Conservation (phyloP, 2,888 invertebrate genomes). For the Lymantria dispar region DNA sequence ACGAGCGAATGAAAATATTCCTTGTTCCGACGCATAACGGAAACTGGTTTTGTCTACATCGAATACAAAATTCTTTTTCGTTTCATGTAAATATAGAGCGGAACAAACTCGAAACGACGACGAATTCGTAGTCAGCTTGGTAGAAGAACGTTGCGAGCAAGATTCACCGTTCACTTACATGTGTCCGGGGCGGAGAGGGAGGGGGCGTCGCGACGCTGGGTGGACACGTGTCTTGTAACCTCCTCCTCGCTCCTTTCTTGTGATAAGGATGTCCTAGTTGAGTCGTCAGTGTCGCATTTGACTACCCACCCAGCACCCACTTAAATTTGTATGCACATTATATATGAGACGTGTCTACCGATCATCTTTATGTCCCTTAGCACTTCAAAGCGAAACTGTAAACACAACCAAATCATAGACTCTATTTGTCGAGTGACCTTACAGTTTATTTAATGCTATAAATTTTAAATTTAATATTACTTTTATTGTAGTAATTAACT, state of each 20-base stretch:
- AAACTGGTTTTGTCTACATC: constrained; percentile 51
- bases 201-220: constrained; percentile 55
- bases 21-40: constrained; percentile 40
- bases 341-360: constrained; percentile 72
- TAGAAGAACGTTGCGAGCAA: constrained; percentile 51
- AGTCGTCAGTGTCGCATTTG: constrained; percentile 44
- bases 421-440: constrained; percentile 38
- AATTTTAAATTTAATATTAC: no score
- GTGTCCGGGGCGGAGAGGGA: constrained; percentile 50
- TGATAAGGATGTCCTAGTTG: constrained; percentile 58
- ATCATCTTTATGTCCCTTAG: constrained; percentile 71
- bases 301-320: constrained; percentile 43
- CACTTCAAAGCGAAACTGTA: constrained; percentile 47
- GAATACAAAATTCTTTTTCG: constrained; percentile 61
- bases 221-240: constrained; percentile 65
- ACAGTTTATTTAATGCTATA: neutral
- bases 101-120: constrained; percentile 64
- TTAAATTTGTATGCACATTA: constrained; percentile 77
- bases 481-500: no score
- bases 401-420: constrained; percentile 47
- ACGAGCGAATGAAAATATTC: constrained; percentile 28
- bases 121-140: constrained; percentile 55
- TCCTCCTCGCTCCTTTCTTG: constrained; percentile 51
- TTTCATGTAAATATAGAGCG: constrained; percentile 68
- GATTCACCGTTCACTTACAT: constrained; percentile 62